Evolutionary conservation across 2,113 vertebrate species (phyloP).

Genomic region (Ondatra zibethicus): DNA sequence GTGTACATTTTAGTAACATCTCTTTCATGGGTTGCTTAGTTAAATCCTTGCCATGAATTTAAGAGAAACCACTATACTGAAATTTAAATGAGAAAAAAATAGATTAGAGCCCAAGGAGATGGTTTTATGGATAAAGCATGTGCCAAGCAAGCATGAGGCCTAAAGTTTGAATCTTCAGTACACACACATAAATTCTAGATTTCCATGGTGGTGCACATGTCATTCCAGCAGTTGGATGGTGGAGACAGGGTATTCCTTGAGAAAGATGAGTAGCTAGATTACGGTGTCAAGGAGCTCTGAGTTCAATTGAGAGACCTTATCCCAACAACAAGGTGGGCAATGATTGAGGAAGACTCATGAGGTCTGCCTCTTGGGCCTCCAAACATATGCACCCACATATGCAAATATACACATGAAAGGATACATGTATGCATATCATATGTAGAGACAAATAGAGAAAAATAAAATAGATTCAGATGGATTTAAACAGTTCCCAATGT

Average conservation of each 20-base stretch:
- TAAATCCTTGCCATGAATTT: neutral
- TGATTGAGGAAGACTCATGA: neutral
- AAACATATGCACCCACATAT: neutral
- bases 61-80: neutral
- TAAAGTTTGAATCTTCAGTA: neutral
- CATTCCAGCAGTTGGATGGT: neutral
- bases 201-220: no score
- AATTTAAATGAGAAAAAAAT: slow-evolving; percentile 26
- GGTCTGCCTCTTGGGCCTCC: neutral
- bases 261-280: neutral
- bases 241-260: neutral
- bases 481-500: neutral
- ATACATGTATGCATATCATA: neutral
- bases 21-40: neutral
- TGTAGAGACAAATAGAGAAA: neutral
- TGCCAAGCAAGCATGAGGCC: no score
- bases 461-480: neutral
- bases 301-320: neutral
- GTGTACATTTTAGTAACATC: neutral
- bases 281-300: neutral
- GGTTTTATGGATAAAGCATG: neutral
- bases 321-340: neutral
- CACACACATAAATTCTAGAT: neutral
- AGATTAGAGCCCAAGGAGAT: neutral
- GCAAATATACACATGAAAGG: neutral